A percentile compares a stretch with the other conserved stretches of the same genome.
These are phyloP conservation scores for Heliconius himera DNA, from an alignment of 1,140 invertebrate genomes.

Conservation along the genomic window DNA sequence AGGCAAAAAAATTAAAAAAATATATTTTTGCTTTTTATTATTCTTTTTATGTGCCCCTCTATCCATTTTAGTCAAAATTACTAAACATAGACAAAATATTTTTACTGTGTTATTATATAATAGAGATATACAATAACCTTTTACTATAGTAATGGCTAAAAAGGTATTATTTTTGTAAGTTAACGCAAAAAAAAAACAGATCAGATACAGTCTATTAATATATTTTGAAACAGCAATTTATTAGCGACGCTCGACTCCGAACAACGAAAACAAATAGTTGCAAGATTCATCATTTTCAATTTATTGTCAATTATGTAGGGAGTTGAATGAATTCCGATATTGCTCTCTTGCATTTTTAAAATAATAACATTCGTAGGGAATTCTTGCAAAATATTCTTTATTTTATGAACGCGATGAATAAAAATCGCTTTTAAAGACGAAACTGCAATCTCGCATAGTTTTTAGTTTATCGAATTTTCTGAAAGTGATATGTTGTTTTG, in stretches of 20 bases:
- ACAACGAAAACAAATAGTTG: conserved; percentile 1
- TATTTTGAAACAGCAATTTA: neutral
- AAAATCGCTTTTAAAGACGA: neutral
- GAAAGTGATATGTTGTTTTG: neutral
- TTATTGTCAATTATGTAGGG: conserved; percentile 36
- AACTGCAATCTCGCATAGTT: conserved; percentile 1
- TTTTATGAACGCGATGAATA: neutral
- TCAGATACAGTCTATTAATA: neutral
- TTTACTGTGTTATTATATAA: too few relatives aligned
- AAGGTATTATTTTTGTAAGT: neutral
- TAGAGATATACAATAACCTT: too few relatives aligned
- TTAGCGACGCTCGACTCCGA: neutral
- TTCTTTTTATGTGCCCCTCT: too few relatives aligned
- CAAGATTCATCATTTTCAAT: conserved; percentile 31
- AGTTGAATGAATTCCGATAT: conserved; percentile 31
- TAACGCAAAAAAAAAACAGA: neutral
- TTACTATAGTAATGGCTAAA: too few relatives aligned
- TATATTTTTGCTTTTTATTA: too few relatives aligned
- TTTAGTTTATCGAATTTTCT: neutral
- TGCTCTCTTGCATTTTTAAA: conserved; percentile 34
- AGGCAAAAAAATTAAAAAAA: too few relatives aligned
- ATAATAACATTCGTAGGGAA: neutral
- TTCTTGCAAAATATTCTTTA: neutral
- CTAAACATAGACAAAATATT: too few relatives aligned
- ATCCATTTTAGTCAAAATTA: too few relatives aligned